Percentiles rank a stretch among this genome's conserved stretches.
These are phyloP conservation scores for Holocentrus rufus DNA, from an alignment of 2,797 vertebrate species.

Conservation along the genomic window DNA sequence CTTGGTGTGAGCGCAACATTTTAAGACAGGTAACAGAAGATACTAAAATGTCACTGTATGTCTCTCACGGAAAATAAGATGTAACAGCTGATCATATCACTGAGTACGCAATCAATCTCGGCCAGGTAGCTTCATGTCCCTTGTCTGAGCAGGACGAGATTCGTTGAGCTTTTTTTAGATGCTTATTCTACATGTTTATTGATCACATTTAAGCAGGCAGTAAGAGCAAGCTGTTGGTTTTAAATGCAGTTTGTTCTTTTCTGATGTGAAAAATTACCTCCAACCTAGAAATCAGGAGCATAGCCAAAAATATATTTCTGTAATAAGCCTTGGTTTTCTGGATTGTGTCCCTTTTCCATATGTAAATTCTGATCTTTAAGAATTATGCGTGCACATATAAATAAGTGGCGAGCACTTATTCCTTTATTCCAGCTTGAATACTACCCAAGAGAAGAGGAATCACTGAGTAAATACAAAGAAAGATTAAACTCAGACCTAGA, in stretches of 20 bases:
- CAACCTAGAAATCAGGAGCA: background rate
- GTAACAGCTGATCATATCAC: background rate
- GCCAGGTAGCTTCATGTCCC: no score
- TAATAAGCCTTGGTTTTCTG: background rate
- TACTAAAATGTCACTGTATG: background rate
- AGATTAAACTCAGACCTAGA: background rate
- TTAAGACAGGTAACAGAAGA: no score
- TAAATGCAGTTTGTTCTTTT: no score
- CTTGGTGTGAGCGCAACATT: background rate
- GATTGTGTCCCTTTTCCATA: no score
- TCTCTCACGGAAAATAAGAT: background rate
- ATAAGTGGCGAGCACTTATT: background rate
- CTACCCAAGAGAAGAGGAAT: background rate
- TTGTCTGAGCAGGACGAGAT: no score
- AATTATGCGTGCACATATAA: background rate
- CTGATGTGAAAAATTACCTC: background rate
- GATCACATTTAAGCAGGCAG: no score
- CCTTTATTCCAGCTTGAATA: slow-evolving; percentile 1
- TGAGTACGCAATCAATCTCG: background rate
- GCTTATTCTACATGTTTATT: no score
- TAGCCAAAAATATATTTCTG: background rate
- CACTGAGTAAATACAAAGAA: background rate
- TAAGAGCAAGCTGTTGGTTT: no score
- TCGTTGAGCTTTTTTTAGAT: no score
- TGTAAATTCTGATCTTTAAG: no score